Base-by-base conservation (phyloP, 2,888 invertebrate species). In the Harpalus rufipes region DNA sequence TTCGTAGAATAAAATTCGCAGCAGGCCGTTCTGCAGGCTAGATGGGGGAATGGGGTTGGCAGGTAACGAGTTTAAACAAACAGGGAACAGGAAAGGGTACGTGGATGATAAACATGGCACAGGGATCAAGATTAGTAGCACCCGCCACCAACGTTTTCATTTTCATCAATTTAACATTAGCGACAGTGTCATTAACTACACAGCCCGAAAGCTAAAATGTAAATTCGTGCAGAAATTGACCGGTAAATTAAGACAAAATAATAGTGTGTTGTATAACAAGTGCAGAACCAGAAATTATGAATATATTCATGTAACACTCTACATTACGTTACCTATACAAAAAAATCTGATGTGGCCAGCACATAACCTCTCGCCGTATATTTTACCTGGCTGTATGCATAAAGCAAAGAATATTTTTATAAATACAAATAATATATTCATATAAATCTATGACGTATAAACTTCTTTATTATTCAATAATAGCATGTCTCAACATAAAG, bases 81-180 rank as follows among this genome's bases (percentile, higher is more conserved):
- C 7, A 14, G 44, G 58, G 56, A 8, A 78, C 78, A 58, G 25
- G 78, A 78, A 10, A 18, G 39, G 41, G 41, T 1, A 51, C 56
- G 56, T 56, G 14, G 56, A 32, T 25, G 78, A 81, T 81, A 81
- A 81, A 81, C 81, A 81, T 16, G 14, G 51, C 41, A 14, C 41
- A 8, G 39, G 39, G 39, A 81, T 81, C 65, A 81, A 81, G 81
- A 81, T 81, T 81, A 81, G 44, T 39, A 18, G 39, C 59, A 32
- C 58, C 78, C 61, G 84, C 14, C 84, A 18, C 32, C 78, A 51
- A 51, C 10, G 32, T 84, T 84, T 83, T 78, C 84, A 84, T 84
- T 84, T 84, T 84, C 84, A 84, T 84, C 84, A 84, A 84, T 84
- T 84, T 84, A 63, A 84, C 78, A 84, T 84, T 84, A 83, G 61